A percentile compares a stretch with the other conserved stretches of the same genome.
Conservation (phyloP, 1,140 invertebrate species). For the Drosophila sulfurigaster region DNA sequence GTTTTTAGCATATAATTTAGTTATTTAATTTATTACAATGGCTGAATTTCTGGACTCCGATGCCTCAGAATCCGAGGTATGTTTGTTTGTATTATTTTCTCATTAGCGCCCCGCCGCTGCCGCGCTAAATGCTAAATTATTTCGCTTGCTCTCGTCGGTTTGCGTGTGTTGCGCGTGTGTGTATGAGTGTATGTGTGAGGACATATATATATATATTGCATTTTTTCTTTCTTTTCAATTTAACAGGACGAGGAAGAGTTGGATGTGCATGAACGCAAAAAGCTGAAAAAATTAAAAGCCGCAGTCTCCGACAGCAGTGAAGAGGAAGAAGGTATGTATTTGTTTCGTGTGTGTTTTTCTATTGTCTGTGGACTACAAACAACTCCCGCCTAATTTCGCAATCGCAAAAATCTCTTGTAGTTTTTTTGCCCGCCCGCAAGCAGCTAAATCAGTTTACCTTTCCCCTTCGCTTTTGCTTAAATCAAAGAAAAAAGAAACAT, state of each 20-base stretch:
- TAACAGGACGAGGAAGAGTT: conserved; percentile 88
- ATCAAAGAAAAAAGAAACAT: not conserved
- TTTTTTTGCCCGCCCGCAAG: not conserved
- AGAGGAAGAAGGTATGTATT: conserved; percentile 86
- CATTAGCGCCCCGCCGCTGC: too few species aligned
- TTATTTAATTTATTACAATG: conserved; percentile 86
- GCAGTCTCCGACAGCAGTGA: conserved; percentile 89
- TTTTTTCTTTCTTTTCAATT: conserved; percentile 20
- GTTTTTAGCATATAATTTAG: conserved; percentile 77
- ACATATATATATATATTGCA: conserved; percentile 26
- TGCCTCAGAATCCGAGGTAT: conserved; percentile 92
- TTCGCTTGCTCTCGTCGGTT: conserved; percentile 17
- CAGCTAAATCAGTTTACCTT: not conserved
- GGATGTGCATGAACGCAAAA: conserved; percentile 88
- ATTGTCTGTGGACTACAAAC: too few species aligned
- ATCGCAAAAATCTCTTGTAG: not conserved
- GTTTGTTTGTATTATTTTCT: not conserved
- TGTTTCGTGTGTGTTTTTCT: conserved; percentile 19
- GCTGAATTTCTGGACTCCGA: conserved; percentile 93
- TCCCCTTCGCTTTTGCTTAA: not conserved
- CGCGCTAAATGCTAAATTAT: conserved; percentile 16
- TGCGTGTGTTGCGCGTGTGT: conserved; percentile 42
- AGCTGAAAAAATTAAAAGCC: conserved; percentile 87
- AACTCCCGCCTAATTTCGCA: conserved; percentile 14
- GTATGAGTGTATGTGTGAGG: conserved; percentile 21